Conservation (phyloP, 2,888 invertebrate genomes). For the Cyaniris semiargus region DNA sequence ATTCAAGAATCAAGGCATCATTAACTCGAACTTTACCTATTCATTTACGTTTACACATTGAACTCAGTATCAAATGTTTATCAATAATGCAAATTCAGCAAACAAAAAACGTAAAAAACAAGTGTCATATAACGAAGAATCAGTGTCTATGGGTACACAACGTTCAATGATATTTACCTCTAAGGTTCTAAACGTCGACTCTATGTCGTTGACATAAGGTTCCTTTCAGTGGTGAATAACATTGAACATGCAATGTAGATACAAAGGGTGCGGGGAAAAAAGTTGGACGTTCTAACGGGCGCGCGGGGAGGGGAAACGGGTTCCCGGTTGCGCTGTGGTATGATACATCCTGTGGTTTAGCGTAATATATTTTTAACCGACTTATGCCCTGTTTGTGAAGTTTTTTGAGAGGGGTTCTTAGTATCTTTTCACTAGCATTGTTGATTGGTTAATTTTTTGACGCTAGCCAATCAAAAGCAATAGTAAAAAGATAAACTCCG, state of each 20-base stretch:
- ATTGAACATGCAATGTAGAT: conserved; percentile 46
- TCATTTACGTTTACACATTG: background rate
- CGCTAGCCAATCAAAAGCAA: too few species aligned
- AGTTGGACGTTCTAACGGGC: conserved; percentile 77
- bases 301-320: conserved; percentile 71
- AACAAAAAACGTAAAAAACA: conserved; percentile 47
- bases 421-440: too few species aligned
- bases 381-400: too few species aligned
- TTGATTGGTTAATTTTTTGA: too few species aligned
- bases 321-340: conserved; percentile 64
- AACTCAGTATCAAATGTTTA: too few species aligned
- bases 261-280: conserved; percentile 75
- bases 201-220: background rate
- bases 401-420: too few species aligned
- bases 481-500: too few species aligned
- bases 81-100: background rate
- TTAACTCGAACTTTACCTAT: too few species aligned
- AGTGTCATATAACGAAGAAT: conserved; percentile 45
- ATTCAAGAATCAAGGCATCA: too few species aligned
- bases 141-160: conserved; percentile 47
- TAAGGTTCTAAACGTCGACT: background rate
- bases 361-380: too few species aligned
- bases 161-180: background rate
- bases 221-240: background rate
- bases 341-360: conserved; percentile 46